Base-by-base conservation (phyloP, 2,888 invertebrate species). In the Lycaena phlaeas region DNA sequence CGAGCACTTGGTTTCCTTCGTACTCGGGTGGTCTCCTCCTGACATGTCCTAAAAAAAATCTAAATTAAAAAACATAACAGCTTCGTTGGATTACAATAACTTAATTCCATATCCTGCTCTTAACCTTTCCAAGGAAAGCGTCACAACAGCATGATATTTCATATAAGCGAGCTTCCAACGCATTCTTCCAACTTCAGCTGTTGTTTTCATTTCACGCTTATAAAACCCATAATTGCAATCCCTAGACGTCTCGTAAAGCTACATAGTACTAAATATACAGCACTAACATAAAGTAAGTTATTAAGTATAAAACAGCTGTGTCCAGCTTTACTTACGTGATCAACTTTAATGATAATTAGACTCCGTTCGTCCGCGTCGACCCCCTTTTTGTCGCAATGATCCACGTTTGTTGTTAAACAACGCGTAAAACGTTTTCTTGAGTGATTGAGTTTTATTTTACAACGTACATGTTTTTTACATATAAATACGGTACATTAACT, bases 271-370 rank as follows among this genome's bases (percentile, higher is more conserved):
- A 47, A 39, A 36, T 43, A 31, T 14, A 18, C 48, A 25, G 40
- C 29, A 30, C 42, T 40, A 34, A 41, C 41, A 42, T 52, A 54
- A 55, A 54, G 37, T 48, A 42, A 48, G 51, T 51, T 53, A 54
- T 54, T 53, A 52, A 54, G 49, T 48, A 44, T 41, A 50, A 49
- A 53, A 51, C 52, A 51, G 45, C 49, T 50, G 53, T 42, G 49
- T 46, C 44, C 39, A 43, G 41, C 30, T 43, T 46, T 41, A 30
- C 43, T 44, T 46, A 54, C 48, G 53, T 52, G 52, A 59, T 52
- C 48, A 50, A 53, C 46, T 51, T 50, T 48, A 51, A 58, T 49
- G 51, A 51, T 56, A 53, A 58, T 58, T 56, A 55, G 41, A 53
- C 49, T 26, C 25, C 41, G 38, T n/a, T 40, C 38, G 42, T 45